A percentile compares a stretch with the other conserved stretches of the same genome.
phyloP scores from a whole-genome alignment of 2,797 vertebrate genomes.

The Thripadectes ignobilis region DNA sequence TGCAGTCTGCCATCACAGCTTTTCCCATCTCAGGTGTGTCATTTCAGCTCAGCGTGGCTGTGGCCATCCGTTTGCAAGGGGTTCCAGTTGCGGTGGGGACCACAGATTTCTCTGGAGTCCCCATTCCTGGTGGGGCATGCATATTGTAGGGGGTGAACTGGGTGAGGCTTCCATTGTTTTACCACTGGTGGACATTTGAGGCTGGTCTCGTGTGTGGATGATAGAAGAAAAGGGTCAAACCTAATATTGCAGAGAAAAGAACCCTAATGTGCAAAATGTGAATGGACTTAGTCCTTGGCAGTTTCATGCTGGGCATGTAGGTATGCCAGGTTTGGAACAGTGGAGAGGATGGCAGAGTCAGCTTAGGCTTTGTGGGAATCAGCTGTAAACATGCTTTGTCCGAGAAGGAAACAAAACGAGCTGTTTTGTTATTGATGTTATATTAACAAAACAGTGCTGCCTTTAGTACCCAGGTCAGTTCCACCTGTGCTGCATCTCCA shows the following conservation, averaged over 20 bases:
- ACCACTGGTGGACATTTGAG: slow-evolving; percentile 86
- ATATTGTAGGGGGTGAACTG: slow-evolving; percentile 95
- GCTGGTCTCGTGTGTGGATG: slow-evolving; percentile 88
- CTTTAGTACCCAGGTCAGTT: slow-evolving; percentile 79
- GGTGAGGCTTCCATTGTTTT: slow-evolving; percentile 96
- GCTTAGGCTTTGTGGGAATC: slow-evolving; percentile 77
- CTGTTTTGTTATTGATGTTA: background rate
- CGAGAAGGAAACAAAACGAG: slow-evolving; percentile 81
- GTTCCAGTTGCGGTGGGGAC: slow-evolving; percentile 92
- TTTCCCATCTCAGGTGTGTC: slow-evolving; percentile 93
- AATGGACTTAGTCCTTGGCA: slow-evolving; percentile 88
- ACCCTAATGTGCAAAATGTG: slow-evolving; percentile 87
- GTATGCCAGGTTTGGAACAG: slow-evolving; percentile 75
- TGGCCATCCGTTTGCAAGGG: slow-evolving; percentile 97
- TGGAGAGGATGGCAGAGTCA: slow-evolving; percentile 78
- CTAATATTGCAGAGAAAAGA: slow-evolving; percentile 89
- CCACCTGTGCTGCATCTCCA: slow-evolving; percentile 79
- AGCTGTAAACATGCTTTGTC: slow-evolving; percentile 75
- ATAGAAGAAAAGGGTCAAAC: slow-evolving; percentile 88
- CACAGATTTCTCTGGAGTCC: slow-evolving; percentile 96
- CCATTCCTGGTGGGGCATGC: slow-evolving; percentile 92
- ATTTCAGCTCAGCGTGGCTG: slow-evolving; percentile 92
- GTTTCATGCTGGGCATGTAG: slow-evolving; percentile 82
- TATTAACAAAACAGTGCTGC: slow-evolving; percentile 71
- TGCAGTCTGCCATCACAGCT: slow-evolving; percentile 84